Evolutionary conservation across 2,888 invertebrate species (phyloP), one percentile per base, ranked within the genome.

Genomic region (Lacanobia wlatinum): DNA sequence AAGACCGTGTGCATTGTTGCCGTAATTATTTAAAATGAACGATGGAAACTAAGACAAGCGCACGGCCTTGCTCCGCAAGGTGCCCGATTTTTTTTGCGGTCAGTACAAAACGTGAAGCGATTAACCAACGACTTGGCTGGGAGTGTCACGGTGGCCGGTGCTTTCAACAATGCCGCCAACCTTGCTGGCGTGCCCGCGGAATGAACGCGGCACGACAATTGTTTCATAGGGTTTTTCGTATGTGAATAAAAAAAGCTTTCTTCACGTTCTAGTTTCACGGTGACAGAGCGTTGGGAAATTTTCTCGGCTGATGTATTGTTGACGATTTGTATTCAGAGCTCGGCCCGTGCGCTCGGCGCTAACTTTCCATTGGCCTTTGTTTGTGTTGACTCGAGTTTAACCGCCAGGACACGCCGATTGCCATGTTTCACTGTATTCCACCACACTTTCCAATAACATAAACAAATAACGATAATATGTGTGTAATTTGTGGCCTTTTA

Each of bases 341-440:
- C 87, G 90, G 80, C 80, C 85, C 75, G 84, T 83, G 87, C 86
- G 84, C 82, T 85, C 88, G 80, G 83, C 83, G 90, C 88, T 86
- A 90, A 95, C 96, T 96, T 96, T 96, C 96, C 93, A 95, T 90
- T 84, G 90, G 91, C 91, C 93, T 95, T 95, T 94, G 93, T 94
- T 84, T 89, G 90, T 87, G 82, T 86, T 82, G 84, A 82, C 84
- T 82, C 83, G 75, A 81, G 83, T 87, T 85, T 76, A 85, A 86
- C 78, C 86, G 88, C 81, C 91, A 92, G 93, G 92, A 93, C 92
- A 88, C 88, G 84, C 76, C 83, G 86, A 85, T 80, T 84, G 75
- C 83, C 68, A 80, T 72, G 88, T 90, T 89, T 87, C 87, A 87
- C 84, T 74, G 72, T 86, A 64, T 28, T 59, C 55, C 43, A 85